phyloP scores from a whole-genome alignment of 2,113 vertebrate genomes.

The Myiozetetes cayanensis region DNA sequence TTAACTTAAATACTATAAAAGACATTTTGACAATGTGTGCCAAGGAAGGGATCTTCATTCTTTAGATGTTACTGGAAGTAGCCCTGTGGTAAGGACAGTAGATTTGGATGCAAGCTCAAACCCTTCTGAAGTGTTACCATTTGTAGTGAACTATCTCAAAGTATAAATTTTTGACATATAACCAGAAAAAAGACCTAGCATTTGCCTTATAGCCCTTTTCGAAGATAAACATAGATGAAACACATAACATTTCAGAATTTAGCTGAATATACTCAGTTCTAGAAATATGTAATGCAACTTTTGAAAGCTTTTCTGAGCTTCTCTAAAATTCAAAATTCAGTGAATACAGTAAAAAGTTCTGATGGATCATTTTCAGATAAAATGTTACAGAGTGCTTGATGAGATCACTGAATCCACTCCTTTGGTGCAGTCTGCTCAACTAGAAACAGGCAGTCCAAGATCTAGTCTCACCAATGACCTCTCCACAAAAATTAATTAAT shows the following conservation, averaged over 20 bases:
- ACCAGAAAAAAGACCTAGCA: not conserved
- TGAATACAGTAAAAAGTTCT: not conserved
- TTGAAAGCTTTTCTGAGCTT: not conserved
- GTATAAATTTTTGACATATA: not conserved
- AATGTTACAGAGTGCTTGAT: not conserved
- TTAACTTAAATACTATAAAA: not conserved
- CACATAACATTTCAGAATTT: not conserved
- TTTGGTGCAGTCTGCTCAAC: not conserved
- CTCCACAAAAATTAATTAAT: constrained; percentile 65
- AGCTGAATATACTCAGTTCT: not conserved
- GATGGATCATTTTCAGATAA: constrained; percentile 40
- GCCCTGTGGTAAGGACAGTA: not conserved
- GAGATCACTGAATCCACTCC: constrained; percentile 34
- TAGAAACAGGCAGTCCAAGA: not conserved
- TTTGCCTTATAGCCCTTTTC: not conserved
- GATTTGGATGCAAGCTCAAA: not conserved
- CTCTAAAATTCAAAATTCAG: not conserved
- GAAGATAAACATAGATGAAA: not conserved
- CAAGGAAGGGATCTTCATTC: not conserved
- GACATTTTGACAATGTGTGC: not conserved
- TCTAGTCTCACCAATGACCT: constrained; percentile 47
- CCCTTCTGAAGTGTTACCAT: not conserved
- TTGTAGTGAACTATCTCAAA: not conserved
- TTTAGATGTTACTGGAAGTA: not conserved
- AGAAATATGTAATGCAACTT: not conserved